Base-by-base conservation (phyloP, 2,797 vertebrate species). In the Salarias fasciatus region DNA sequence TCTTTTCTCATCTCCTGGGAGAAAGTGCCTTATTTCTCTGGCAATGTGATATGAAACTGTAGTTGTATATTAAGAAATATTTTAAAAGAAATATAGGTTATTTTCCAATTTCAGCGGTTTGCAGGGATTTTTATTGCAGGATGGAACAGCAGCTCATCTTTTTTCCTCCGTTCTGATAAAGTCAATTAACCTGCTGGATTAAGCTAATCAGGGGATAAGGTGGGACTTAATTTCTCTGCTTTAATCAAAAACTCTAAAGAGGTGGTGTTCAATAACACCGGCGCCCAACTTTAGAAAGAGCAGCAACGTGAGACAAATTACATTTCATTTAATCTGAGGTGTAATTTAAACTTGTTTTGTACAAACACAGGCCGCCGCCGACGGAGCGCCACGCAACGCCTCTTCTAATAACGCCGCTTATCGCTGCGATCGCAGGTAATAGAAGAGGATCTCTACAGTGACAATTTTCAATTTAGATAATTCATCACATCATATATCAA, bases 1-100 rank as follows among this genome's bases (percentile, higher is more conserved):
- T 98, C 95, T 98, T 98, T 98, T 98, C 97, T 98, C 96, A 98
- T 98, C 97, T 98, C 96, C 94, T 91, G 95, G 95, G 97, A 97
- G 96, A 97, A 96, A 96, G 95, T 95, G 95, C 95, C 95, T 98
- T 93, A 92, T 98, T 97, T 96, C 95, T 93, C 93, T 91, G 91
- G 95, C 95, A 96, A 95, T 95, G 95, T 97, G 96, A 97, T 97
- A 95, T 96, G 96, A 94, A 95, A 96, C 94, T 93, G 92, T 89
- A 93, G 95, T 94, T 93, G 90, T 93, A 88, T 93, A 93, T 93
- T 92, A 91, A 91, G 88, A 93, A 91, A 92, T 92, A 87, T 89
- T 91, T 91, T 92, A 89, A 86, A 92, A 92, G 90, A 91, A 93
- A 91, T 91, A 85, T 82, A 89, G 88, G 83, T 90, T 93, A 90